Percentiles rank a stretch among this genome's conserved stretches.
Evolutionary conservation across 2,113 vertebrate species (phyloP).

Genomic region (Elgaria multicarinata): DNA sequence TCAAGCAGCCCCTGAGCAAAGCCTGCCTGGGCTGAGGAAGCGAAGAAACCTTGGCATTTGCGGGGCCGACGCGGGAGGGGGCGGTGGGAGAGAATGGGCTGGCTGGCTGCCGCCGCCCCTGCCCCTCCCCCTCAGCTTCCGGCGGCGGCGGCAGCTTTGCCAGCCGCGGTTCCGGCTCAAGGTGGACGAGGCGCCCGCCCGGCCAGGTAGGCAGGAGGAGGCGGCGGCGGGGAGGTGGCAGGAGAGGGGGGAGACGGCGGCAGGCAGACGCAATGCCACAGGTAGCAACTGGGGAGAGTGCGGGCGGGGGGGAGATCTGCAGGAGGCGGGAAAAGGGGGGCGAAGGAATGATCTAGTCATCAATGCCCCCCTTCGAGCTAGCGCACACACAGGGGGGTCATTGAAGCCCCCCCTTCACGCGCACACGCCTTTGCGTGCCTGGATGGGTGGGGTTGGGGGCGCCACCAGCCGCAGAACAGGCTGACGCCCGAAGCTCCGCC

Average conservation of each 20-base stretch:
- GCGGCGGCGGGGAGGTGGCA: neutral
- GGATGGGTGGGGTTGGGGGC: neutral
- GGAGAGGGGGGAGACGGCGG: neutral
- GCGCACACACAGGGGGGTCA: neutral
- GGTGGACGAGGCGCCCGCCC: neutral
- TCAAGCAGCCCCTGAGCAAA: neutral
- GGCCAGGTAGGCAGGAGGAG: neutral
- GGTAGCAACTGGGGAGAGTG: neutral
- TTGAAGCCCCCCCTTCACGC: too few species aligned
- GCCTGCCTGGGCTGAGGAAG: neutral
- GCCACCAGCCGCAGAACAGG: neutral
- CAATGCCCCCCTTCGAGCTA: neutral
- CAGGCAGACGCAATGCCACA: slow-evolving; percentile 11
- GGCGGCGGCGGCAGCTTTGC: neutral
- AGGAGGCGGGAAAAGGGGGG: neutral
- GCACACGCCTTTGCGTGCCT: too few species aligned
- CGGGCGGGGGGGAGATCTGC: neutral
- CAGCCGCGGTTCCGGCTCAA: neutral
- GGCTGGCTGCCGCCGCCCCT: slow-evolving; percentile 24
- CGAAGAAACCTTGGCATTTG: neutral
- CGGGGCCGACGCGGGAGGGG: neutral
- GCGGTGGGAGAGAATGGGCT: neutral
- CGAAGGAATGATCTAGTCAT: neutral
- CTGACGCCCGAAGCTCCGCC: neutral
- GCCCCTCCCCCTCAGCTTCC: slow-evolving; percentile 51